These are phyloP conservation scores for Zaprionus davidi DNA, from an alignment of 1,140 invertebrate species.

Conservation along the genomic window DNA sequence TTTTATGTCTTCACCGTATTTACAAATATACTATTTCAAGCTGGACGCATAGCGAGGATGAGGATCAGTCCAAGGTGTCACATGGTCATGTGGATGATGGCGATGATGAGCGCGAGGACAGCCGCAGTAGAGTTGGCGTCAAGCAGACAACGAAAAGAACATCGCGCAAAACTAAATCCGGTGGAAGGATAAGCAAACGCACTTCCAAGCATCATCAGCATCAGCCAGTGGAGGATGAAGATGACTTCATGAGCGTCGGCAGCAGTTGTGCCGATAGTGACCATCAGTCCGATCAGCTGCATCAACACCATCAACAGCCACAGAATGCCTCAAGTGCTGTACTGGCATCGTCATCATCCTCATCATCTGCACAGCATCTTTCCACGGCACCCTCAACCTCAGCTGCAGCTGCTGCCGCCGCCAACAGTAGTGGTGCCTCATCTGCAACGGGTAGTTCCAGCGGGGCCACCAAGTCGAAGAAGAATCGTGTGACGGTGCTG, in stretches of 20 bases:
- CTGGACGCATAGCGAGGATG: slow-evolving; percentile 49
- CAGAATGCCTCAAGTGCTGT: background rate
- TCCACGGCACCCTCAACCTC: slow-evolving; percentile 61
- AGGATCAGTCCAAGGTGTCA: slow-evolving; percentile 32
- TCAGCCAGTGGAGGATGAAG: slow-evolving; percentile 43
- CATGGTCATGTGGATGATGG: slow-evolving; percentile 48
- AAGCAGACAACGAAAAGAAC: slow-evolving; percentile 65
- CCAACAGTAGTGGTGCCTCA: slow-evolving; percentile 21
- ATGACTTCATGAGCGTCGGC: slow-evolving; percentile 72
- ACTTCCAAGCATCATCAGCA: slow-evolving; percentile 33
- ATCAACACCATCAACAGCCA: slow-evolving; percentile 17
- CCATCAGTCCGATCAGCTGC: slow-evolving; percentile 15
- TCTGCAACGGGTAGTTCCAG: slow-evolving; percentile 12
- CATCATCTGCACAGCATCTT: slow-evolving; percentile 29
- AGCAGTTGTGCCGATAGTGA: slow-evolving; percentile 62
- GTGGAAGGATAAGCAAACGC: slow-evolving; percentile 39
- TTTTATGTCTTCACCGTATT: background rate
- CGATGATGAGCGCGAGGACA: slow-evolving; percentile 69
- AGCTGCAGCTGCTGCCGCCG: slow-evolving; percentile 24
- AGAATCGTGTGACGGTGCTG: slow-evolving; percentile 77
- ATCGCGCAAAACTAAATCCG: slow-evolving; percentile 57
- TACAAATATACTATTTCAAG: slow-evolving; percentile 5
- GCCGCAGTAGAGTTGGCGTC: slow-evolving; percentile 45
- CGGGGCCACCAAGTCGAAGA: slow-evolving; percentile 59
- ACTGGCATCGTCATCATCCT: background rate